phyloP scores from a whole-genome alignment of 2,888 invertebrate genomes.

The Tipula vernalis region DNA sequence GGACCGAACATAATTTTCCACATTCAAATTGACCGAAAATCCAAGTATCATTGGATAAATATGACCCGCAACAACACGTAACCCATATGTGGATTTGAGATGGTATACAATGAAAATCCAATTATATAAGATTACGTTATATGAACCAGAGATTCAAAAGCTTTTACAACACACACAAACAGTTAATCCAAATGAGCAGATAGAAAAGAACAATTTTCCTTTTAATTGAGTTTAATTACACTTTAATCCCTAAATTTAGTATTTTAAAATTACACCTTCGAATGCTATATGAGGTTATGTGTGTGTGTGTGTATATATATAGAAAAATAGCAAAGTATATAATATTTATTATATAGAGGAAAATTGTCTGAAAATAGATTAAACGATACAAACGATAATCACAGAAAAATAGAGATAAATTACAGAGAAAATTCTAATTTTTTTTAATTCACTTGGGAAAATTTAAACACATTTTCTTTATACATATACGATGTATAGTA shows the following conservation, averaged over 20 bases:
- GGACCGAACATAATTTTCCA: too few species aligned
- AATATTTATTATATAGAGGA: neutral
- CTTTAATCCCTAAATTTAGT: neutral
- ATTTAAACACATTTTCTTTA: neutral
- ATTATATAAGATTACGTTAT: neutral
- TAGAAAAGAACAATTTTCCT: neutral
- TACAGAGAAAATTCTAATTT: neutral
- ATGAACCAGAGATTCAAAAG: neutral
- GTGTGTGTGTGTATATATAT: neutral
- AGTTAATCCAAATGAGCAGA: neutral
- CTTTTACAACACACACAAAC: neutral
- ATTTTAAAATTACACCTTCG: neutral
- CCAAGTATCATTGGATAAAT: neutral
- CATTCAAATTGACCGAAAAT: neutral
- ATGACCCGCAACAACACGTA: neutral
- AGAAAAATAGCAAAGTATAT: neutral
- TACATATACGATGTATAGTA: neutral
- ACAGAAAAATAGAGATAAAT: neutral
- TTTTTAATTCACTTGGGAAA: neutral
- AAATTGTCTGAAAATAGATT: neutral
- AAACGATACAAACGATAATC: neutral
- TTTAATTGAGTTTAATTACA: neutral
- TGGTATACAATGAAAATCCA: neutral
- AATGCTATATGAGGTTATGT: neutral
- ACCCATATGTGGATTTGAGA: neutral